Percentiles rank a stretch among this genome's conserved stretches.
Conservation (phyloP, 2,113 vertebrate genomes). For the Trematomus loennbergii region DNA sequence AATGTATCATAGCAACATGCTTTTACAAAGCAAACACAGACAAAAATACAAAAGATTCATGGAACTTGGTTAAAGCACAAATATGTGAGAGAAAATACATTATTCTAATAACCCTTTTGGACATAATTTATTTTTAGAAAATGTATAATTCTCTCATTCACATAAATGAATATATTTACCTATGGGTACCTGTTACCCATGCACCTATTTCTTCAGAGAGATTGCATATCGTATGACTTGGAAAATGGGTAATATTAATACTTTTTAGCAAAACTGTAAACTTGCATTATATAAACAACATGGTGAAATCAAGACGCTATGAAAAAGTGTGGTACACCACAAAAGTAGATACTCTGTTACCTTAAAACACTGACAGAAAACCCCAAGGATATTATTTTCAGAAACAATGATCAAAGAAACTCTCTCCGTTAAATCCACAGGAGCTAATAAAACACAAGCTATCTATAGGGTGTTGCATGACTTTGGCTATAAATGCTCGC, state of each 20-base stretch:
- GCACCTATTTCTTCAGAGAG: neutral
- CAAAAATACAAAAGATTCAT: no score
- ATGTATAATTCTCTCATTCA: no score
- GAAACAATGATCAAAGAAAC: slow-evolving; percentile 5
- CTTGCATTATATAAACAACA: neutral
- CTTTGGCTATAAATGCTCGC: slow-evolving; percentile 3
- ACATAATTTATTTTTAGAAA: no score
- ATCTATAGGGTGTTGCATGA: neutral
- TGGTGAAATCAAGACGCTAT: neutral
- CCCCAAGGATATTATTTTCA: neutral
- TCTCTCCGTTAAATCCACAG: neutral
- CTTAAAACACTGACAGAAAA: slow-evolving; percentile 2
- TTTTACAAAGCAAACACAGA: no score
- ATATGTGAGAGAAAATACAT: no score
- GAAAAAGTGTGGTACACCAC: no score
- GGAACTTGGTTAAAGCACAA: no score
- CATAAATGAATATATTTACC: no score
- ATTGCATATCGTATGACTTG: neutral
- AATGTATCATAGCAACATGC: no score
- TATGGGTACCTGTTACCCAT: neutral
- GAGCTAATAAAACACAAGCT: slow-evolving; percentile 11
- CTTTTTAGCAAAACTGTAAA: neutral
- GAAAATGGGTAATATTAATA: neutral
- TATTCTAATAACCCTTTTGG: no score
- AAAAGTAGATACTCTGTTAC: neutral